Evolutionary conservation across 2,113 vertebrate genomes (phyloP), one percentile per base, ranked within the genome.

Genomic region (Phylloscopus trochiloides): DNA sequence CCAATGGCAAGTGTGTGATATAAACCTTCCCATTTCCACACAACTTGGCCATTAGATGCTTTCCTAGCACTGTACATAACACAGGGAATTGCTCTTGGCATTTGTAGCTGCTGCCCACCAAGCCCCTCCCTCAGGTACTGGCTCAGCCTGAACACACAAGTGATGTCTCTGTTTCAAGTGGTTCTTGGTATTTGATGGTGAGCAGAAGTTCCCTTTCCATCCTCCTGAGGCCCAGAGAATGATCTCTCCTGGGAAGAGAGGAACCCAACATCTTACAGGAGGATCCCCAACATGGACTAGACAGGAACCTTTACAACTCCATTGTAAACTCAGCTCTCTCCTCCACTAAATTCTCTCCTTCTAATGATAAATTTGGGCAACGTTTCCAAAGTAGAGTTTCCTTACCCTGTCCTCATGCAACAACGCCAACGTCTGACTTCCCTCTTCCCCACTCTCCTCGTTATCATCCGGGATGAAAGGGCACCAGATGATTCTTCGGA

Each of bases 401-500:
- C 96, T 96, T 97, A 99, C 99, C 98, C 99, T 97, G 95, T 99
- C 99, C 94, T 99, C 99, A 8, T 99, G 99, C 50, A 99, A 94
- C 85, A 99, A 96, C 0, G 99, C 99, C 97, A 99, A 47, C 0
- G 98, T 99, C 93, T 99, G 99, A 95, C 98, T 99, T 47, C 97
- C 96, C 73, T 99, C 99, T 29, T 99, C 99, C 17, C 97, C 95
- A 45, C 97, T 98, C 50, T 99, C 99, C 59, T 99, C 99, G 5
- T 96, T 99, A 67, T 99, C 99, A 25, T 99, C 99, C 0, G 98
- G 98, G 93, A 99, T 99, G 95, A 98, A 99, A 25, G 99, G 99
- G 74, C 99, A 99, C 99, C 99, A 99, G 93, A 99, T 99, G 95
- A 99, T 99, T 65, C 99, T 98, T 20, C 99, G 98, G 86, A 98